phyloP scores from a whole-genome alignment of 2,797 vertebrate species.

The Selene dorsalis region DNA sequence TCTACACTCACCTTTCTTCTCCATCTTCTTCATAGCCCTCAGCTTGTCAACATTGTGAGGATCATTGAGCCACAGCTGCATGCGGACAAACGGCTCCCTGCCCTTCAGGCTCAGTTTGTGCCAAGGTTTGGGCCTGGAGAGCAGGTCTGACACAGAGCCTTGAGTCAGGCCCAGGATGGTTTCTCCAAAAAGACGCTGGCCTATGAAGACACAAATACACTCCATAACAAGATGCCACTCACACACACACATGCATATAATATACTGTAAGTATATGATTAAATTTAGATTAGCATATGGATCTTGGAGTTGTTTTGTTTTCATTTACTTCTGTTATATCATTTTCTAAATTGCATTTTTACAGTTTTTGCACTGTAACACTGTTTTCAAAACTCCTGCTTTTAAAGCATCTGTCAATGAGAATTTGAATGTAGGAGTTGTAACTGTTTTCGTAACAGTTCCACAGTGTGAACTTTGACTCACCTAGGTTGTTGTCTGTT shows the following conservation, averaged over 20 bases:
- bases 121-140: constrained; percentile 98
- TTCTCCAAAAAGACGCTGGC: constrained; percentile 97
- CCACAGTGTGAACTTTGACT: constrained; percentile 21
- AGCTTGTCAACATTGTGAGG: constrained; percentile 97
- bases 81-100: constrained; percentile 97
- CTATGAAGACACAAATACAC: constrained; percentile 74
- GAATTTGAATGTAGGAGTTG: not conserved
- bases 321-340: not conserved
- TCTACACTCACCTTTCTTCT: constrained; percentile 90
- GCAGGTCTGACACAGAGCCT: constrained; percentile 97
- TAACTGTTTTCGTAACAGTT: not conserved
- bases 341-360: not conserved
- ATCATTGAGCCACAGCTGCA: constrained; percentile 99
- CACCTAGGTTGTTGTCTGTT: constrained; percentile 98
- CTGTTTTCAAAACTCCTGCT: not conserved
- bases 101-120: constrained; percentile 99
- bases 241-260: no score
- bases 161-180: constrained; percentile 97
- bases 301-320: not conserved
- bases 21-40: constrained; percentile 97
- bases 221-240: not conserved
- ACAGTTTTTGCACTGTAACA: not conserved
- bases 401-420: not conserved
- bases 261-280: no score
- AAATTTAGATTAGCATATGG: no score